A percentile compares a stretch with the other conserved stretches of the same genome.
Evolutionary conservation across 2,888 invertebrate species (phyloP).

Genomic region (Thera obeliscata): DNA sequence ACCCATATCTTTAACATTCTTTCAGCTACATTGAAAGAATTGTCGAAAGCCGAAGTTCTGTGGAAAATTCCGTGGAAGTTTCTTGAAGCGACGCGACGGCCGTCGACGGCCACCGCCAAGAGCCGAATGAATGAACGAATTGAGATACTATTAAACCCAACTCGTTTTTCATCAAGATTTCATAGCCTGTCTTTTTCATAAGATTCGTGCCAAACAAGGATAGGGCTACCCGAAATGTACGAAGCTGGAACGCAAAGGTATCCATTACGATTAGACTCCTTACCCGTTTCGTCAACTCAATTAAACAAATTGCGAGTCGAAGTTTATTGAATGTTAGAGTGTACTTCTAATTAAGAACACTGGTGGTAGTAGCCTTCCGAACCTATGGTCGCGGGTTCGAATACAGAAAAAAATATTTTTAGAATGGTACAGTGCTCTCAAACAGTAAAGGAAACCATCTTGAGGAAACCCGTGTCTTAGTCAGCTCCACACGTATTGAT

Average conservation of each 20-base stretch:
- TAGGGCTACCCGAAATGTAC: conserved; percentile 27
- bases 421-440: too few species aligned
- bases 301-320: conserved; percentile 47
- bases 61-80: conserved; percentile 50
- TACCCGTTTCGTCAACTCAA: conserved; percentile 49
- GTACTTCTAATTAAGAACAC: not conserved
- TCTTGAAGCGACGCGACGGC: conserved; percentile 50
- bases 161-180: conserved; percentile 41
- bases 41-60: conserved; percentile 55
- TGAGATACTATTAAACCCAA: conserved; percentile 46
- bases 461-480: too few species aligned
- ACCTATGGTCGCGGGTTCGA: too few species aligned
- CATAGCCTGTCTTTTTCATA: conserved; percentile 40
- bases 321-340: conserved; percentile 38
- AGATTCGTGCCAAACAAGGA: conserved; percentile 33
- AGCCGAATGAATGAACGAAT: conserved; percentile 56
- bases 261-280: conserved; percentile 50
- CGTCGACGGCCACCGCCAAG: conserved; percentile 53
- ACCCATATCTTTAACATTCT: conserved; percentile 25
- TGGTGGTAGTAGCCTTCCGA: too few species aligned
- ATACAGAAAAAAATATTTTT: too few species aligned
- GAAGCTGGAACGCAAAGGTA: conserved; percentile 37
- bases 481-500: too few species aligned
- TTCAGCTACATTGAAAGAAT: conserved; percentile 37
- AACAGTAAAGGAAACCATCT: too few species aligned